phyloP scores from a whole-genome alignment of 2,888 invertebrate genomes.

The Aromia moschata region DNA sequence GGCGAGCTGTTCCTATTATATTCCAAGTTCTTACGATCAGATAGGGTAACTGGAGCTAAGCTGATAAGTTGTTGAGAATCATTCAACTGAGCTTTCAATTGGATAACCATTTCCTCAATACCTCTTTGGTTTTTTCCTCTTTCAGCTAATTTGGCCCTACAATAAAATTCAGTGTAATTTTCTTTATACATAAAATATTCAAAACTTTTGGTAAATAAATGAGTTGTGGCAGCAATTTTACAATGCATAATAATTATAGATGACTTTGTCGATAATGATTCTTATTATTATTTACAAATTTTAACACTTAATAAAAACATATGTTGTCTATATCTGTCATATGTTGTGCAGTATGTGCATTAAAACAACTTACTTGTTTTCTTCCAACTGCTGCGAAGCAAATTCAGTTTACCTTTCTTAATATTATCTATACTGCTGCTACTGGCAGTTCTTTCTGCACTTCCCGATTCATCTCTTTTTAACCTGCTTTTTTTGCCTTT shows the following conservation, averaged over 20 bases:
- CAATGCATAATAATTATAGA: too few relatives aligned
- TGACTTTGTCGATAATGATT: too few relatives aligned
- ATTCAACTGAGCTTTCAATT: conserved; percentile 66
- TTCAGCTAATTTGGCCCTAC: conserved; percentile 64
- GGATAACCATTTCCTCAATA: conserved; percentile 66
- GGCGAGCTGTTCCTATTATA: conserved; percentile 56
- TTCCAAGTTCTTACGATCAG: conserved; percentile 52
- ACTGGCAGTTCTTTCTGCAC: conserved; percentile 35
- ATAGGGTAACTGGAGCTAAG: conserved; percentile 52
- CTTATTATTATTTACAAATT: too few relatives aligned
- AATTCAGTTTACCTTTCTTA: conserved; percentile 63
- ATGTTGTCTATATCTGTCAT: too few relatives aligned
- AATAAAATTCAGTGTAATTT: conserved; percentile 25
- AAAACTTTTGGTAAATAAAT: not conserved
- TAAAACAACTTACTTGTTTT: conserved; percentile 62
- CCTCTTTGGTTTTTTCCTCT: conserved; percentile 65
- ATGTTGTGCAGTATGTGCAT: too few relatives aligned
- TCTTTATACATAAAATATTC: not conserved
- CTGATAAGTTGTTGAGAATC: conserved; percentile 62
- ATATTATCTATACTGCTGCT: conserved; percentile 61
- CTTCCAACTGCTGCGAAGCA: conserved; percentile 67
- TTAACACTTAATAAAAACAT: too few relatives aligned
- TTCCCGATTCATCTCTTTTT: conserved; percentile 48
- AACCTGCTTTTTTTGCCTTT: conserved; percentile 56
- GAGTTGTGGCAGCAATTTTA: too few relatives aligned